A percentile compares a stretch with the other conserved stretches of the same genome.
phyloP scores from a whole-genome alignment of 2,888 invertebrate species.

The Holacanthella duospinosa region DNA sequence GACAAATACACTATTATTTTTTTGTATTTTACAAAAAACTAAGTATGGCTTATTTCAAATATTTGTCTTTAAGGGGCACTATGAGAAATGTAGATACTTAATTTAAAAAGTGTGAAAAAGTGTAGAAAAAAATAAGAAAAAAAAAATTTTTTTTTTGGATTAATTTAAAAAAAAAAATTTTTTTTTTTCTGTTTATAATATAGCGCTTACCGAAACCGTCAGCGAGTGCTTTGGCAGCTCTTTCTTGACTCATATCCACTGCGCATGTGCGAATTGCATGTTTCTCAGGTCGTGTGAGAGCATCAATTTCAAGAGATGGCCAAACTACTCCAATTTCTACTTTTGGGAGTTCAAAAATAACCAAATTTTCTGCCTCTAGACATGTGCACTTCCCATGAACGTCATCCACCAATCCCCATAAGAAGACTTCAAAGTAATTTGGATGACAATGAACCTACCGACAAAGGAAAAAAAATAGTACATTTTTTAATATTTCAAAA shows the following conservation, averaged over 20 bases:
- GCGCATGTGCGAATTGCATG: conserved; percentile 47
- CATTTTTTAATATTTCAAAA: too few species aligned
- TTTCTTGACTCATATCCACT: conserved; percentile 49
- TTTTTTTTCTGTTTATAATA: too few species aligned
- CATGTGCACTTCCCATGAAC: conserved; percentile 55
- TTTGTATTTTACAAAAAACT: too few species aligned
- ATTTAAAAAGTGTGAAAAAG: too few species aligned
- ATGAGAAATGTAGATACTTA: too few species aligned
- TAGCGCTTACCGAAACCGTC: not conserved
- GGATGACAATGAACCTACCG: conserved; percentile 54
- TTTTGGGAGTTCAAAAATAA: conserved; percentile 59
- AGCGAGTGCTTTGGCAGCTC: conserved; percentile 49
- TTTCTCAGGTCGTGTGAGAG: conserved; percentile 25
- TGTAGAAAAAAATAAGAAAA: too few species aligned
- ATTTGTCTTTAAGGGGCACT: too few species aligned
- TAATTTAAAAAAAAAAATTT: too few species aligned
- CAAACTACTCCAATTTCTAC: conserved; percentile 40
- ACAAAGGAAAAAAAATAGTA: too few species aligned
- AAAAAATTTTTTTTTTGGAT: too few species aligned
- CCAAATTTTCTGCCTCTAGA: conserved; percentile 47
- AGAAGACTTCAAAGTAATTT: conserved; percentile 63
- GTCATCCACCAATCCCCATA: conserved; percentile 53
- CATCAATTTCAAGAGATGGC: conserved; percentile 22
- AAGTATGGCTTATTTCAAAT: too few species aligned
- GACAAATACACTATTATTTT: too few species aligned